phyloP scores from a whole-genome alignment of 1,140 invertebrate genomes.

The Hylaeus anthracinus region DNA sequence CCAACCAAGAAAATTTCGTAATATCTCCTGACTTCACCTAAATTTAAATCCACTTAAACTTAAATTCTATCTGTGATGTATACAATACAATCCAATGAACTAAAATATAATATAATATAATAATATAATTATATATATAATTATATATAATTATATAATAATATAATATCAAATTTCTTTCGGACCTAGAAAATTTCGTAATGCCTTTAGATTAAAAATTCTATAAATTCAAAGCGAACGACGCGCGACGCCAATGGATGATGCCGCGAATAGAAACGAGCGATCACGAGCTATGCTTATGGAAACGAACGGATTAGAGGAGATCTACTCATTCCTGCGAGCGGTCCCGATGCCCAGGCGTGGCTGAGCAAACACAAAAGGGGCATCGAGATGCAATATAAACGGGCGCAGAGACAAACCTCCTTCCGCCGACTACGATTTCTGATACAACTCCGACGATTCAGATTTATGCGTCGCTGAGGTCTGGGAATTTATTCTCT shows the following conservation, averaged over 20 bases:
- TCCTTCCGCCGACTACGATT: constrained; percentile 34
- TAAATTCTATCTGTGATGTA: too few species aligned
- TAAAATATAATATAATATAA: too few species aligned
- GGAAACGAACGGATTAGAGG: constrained; percentile 59
- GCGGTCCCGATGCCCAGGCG: constrained; percentile 57
- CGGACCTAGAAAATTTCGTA: too few species aligned
- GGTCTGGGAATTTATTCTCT: neutral
- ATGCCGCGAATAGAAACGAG: constrained; percentile 39
- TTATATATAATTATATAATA: too few species aligned
- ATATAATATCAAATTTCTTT: too few species aligned
- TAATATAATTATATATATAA: too few species aligned
- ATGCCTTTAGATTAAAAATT: too few species aligned
- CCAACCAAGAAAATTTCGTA: too few species aligned
- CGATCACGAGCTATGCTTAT: constrained; percentile 51
- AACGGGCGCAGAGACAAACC: constrained; percentile 41
- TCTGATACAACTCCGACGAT: constrained; percentile 27
- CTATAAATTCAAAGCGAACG: neutral
- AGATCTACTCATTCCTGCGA: constrained; percentile 33
- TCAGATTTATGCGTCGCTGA: constrained; percentile 31
- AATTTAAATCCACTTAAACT: too few species aligned
- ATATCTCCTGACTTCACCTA: too few species aligned
- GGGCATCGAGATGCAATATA: constrained; percentile 51
- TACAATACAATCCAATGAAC: too few species aligned
- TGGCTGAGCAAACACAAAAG: constrained; percentile 67
- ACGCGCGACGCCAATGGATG: constrained; percentile 56